A percentile compares a stretch with the other conserved stretches of the same genome.
Evolutionary conservation across 2,113 vertebrate species (phyloP).

Genomic region (Sprattus sprattus): DNA sequence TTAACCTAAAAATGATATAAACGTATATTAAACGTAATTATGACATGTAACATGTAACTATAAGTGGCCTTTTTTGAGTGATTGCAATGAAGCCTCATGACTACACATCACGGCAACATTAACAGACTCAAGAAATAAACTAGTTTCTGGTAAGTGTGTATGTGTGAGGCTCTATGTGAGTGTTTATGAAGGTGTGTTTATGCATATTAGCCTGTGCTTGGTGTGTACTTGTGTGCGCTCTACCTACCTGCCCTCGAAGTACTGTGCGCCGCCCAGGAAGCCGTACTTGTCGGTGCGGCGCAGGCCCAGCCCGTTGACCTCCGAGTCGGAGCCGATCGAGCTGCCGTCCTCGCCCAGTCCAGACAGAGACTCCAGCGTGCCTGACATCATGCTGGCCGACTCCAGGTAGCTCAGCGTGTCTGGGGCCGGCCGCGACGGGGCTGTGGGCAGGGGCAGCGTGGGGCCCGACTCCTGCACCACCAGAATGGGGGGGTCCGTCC

Average conservation of each 20-base stretch:
- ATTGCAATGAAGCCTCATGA: too few relatives aligned
- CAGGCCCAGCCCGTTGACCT: conserved; percentile 78
- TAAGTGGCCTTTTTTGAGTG: too few relatives aligned
- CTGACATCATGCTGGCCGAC: conserved; percentile 87
- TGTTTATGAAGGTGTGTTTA: not conserved
- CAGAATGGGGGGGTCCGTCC: conserved; percentile 52
- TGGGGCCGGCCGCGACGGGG: conserved; percentile 65
- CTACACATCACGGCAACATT: too few relatives aligned
- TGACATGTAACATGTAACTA: too few relatives aligned
- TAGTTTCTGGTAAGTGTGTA: not conserved
- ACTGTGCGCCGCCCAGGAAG: conserved; percentile 86
- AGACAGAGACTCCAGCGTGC: conserved; percentile 84
- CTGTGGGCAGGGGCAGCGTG: conserved; percentile 53
- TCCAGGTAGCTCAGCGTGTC: conserved; percentile 85
- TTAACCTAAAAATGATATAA: too few relatives aligned
- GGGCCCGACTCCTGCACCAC: conserved; percentile 56
- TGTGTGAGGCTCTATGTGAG: not conserved
- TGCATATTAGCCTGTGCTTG: not conserved
- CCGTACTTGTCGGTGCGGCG: conserved; percentile 88
- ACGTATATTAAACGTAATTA: too few relatives aligned
- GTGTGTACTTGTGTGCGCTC: not conserved
- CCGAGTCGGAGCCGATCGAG: conserved; percentile 86
- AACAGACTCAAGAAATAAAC: too few relatives aligned
- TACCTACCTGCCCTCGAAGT: conserved; percentile 77
- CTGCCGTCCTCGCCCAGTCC: conserved; percentile 81